Percentiles rank a stretch among this genome's conserved stretches.
These are phyloP conservation scores for Gallinago nigripennis DNA, from an alignment of 2,797 vertebrate genomes.

Conservation along the genomic window DNA sequence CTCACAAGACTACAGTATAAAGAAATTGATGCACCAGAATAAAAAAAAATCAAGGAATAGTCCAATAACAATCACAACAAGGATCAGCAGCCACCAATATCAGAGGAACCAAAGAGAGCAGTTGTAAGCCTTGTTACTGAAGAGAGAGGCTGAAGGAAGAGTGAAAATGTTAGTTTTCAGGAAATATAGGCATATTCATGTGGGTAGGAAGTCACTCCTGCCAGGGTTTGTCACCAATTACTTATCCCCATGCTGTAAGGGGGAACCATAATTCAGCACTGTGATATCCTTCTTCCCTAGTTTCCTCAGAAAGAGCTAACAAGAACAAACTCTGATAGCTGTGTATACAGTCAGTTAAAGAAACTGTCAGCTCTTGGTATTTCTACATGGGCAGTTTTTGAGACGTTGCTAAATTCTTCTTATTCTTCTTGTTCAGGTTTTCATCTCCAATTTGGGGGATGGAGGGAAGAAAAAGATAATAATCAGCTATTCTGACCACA, in stretches of 20 bases:
- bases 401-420: neutral
- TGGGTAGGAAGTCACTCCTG: neutral
- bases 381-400: neutral
- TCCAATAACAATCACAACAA: neutral
- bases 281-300: neutral
- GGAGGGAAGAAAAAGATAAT: neutral
- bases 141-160: neutral
- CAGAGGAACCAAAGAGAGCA: neutral
- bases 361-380: neutral
- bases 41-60: neutral
- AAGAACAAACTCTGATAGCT: neutral
- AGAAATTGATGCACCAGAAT: neutral
- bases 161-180: neutral
- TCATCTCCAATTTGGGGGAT: neutral
- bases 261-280: neutral
- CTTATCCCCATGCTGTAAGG: neutral
- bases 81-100: neutral
- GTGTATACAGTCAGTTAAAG: neutral
- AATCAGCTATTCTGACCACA: neutral
- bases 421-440: neutral
- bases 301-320: neutral
- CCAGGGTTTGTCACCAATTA: constrained; percentile 5
- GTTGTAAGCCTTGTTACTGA: neutral
- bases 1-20: neutral
- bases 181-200: neutral